Percentiles rank a stretch among this genome's conserved stretches.
Evolutionary conservation across 2,888 invertebrate genomes (phyloP).

Genomic region (Elmis aenea): DNA sequence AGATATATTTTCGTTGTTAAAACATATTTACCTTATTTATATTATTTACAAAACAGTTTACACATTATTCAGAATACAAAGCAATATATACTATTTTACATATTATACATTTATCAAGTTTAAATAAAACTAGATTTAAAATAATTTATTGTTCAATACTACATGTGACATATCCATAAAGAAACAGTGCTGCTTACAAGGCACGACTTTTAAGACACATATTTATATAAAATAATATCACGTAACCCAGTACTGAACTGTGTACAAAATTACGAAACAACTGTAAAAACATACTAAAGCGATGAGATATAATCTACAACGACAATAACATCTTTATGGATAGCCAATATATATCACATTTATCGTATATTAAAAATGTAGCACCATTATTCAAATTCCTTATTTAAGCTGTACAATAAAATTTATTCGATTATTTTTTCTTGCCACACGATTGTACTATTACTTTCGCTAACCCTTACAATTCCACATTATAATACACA

Average conservation of each 20-base stretch:
- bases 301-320: too few relatives aligned
- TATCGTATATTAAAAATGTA: conserved; percentile 25
- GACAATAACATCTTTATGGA: conserved; percentile 21
- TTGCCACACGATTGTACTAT: conserved; percentile 10
- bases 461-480: too few relatives aligned
- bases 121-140: conserved; percentile 25
- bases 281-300: too few relatives aligned
- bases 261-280: too few relatives aligned
- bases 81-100: conserved; percentile 25
- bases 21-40: conserved; percentile 16
- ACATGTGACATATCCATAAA: conserved; percentile 24
- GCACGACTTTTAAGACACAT: conserved; percentile 1
- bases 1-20: conserved; percentile 14
- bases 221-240: not conserved
- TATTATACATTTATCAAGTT: conserved; percentile 27
- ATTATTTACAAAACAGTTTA: conserved; percentile 23
- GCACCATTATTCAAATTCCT: conserved; percentile 25
- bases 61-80: conserved; percentile 12
- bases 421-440: conserved; percentile 9
- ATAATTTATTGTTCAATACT: conserved; percentile 29
- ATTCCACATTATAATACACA: too few relatives aligned
- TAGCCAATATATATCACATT: conserved; percentile 29
- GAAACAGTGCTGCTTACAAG: conserved; percentile 1
- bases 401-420: conserved; percentile 11
- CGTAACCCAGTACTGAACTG: too few relatives aligned